Evolutionary conservation across 1,140 invertebrate species (phyloP).

Genomic region (Bemisia tabaci): DNA sequence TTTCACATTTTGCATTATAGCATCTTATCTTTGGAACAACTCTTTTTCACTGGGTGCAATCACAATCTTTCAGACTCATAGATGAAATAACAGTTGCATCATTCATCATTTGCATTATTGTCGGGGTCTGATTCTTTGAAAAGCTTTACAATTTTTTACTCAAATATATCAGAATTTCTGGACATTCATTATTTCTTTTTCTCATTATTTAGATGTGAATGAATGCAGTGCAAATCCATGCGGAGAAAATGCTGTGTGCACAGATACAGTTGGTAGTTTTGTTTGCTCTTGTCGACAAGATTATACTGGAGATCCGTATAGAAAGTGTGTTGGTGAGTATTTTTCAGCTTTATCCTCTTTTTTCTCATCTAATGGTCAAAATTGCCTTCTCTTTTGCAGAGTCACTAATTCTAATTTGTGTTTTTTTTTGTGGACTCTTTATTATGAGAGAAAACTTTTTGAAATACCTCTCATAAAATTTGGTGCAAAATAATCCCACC

Average conservation of each 20-base stretch:
- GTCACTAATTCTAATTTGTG: background rate
- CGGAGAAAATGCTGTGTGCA: slow-evolving; percentile 69
- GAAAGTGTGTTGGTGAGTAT: slow-evolving; percentile 54
- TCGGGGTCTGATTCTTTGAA: no score
- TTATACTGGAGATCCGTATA: slow-evolving; percentile 69
- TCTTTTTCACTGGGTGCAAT: no score
- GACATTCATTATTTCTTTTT: background rate
- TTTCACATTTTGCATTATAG: no score
- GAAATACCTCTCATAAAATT: no score
- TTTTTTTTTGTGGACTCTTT: no score
- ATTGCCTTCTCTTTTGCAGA: background rate
- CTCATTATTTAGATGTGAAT: slow-evolving; percentile 54
- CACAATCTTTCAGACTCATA: no score
- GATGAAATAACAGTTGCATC: no score
- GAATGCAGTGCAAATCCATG: slow-evolving; percentile 76
- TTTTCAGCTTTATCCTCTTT: background rate
- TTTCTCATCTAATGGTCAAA: background rate
- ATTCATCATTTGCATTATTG: no score
- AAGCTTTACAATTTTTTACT: no score
- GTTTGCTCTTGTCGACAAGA: slow-evolving; percentile 67
- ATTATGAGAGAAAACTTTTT: no score
- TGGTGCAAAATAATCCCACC: no score
- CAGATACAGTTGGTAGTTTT: slow-evolving; percentile 74
- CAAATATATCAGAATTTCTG: background rate
- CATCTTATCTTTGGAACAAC: no score